phyloP scores from a whole-genome alignment of 2,888 invertebrate genomes.

The Leptinotarsa rubiginosa region DNA sequence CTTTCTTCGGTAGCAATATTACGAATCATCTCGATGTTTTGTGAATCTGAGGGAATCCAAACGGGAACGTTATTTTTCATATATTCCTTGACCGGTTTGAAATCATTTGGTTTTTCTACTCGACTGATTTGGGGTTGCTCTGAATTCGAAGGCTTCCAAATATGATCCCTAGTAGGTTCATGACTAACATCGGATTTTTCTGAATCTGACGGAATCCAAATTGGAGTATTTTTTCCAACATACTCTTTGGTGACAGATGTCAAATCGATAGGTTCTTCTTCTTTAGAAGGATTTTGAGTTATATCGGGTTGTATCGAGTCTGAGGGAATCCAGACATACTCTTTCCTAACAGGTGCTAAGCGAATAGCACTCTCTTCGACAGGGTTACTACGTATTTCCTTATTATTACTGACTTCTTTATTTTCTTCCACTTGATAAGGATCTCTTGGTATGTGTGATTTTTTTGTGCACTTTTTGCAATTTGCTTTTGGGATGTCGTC shows the following conservation, averaged over 20 bases:
- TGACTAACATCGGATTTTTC: conserved; percentile 1
- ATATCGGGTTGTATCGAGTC: neutral
- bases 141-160: neutral
- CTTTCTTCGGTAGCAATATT: neutral
- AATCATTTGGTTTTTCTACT: neutral
- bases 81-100: neutral
- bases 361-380: neutral
- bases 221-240: neutral
- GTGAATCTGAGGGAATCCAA: neutral
- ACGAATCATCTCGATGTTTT: neutral
- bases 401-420: neutral
- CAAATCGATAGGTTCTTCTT: conserved; percentile 23
- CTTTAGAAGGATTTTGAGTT: neutral
- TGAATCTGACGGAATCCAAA: neutral
- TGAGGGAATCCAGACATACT: neutral
- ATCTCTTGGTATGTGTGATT: neutral
- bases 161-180: neutral
- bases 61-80: neutral
- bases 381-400: neutral
- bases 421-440: neutral
- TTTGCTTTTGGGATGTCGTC: conserved; percentile 33
- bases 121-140: no score
- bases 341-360: neutral
- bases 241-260: neutral
- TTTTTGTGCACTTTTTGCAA: conserved; percentile 19